These are phyloP conservation scores for Phortica okadai DNA, from an alignment of 2,888 invertebrate species.

Conservation along the genomic window DNA sequence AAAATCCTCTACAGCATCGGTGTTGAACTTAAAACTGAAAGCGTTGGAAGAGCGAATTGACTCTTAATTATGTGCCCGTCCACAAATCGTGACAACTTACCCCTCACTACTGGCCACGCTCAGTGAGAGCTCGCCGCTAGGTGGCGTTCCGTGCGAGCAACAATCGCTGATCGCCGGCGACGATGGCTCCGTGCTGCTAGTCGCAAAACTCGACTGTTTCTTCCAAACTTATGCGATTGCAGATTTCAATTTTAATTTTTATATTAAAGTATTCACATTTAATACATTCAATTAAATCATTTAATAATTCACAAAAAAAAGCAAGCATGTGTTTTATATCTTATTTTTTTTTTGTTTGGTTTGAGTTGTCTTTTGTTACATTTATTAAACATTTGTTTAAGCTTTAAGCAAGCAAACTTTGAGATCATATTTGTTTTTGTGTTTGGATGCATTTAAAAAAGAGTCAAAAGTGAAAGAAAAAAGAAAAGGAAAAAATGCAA, in stretches of 20 bases:
- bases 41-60: neutral
- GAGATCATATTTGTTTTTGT: too few species aligned
- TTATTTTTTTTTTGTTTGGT: neutral
- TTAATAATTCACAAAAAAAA: neutral
- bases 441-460: too few species aligned
- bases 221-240: conserved; percentile 82
- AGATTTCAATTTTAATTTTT: conserved; percentile 39
- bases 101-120: conserved; percentile 82
- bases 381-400: neutral
- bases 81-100: conserved; percentile 68
- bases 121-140: conserved; percentile 80
- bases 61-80: conserved; percentile 37
- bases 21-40: conserved; percentile 57
- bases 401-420: too few species aligned
- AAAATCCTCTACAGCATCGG: conserved; percentile 72
- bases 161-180: conserved; percentile 85
- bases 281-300: too few species aligned
- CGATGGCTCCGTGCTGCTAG: conserved; percentile 84
- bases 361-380: neutral
- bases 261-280: conserved; percentile 16
- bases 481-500: too few species aligned
- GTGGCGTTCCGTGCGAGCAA: conserved; percentile 77
- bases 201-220: conserved; percentile 85
- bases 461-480: too few species aligned
- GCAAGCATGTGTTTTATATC: neutral